These are phyloP conservation scores for Pammene aurita DNA, from an alignment of 2,888 invertebrate species.

Conservation along the genomic window DNA sequence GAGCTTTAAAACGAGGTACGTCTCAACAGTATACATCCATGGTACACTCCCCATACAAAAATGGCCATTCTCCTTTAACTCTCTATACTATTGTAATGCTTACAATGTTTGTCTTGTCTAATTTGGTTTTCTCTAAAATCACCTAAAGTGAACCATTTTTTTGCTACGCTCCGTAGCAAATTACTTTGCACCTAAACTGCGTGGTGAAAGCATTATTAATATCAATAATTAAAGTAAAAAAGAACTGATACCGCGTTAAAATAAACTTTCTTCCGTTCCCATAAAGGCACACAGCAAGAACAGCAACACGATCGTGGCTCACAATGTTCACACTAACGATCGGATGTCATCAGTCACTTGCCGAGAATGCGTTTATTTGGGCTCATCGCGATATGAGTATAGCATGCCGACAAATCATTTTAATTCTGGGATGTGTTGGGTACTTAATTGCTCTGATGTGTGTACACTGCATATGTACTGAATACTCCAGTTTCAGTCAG, in stretches of 20 bases:
- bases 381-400: constrained; percentile 61
- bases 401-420: constrained; percentile 63
- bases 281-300: background rate
- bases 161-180: too few species aligned
- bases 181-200: too few species aligned
- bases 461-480: constrained; percentile 1
- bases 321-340: constrained; percentile 16
- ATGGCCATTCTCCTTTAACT: too few species aligned
- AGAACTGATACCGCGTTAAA: background rate
- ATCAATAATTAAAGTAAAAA: background rate
- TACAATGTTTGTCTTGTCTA: too few species aligned
- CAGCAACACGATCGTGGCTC: background rate
- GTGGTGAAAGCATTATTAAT: constrained; percentile 3
- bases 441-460: constrained; percentile 28
- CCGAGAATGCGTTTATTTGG: constrained; percentile 48
- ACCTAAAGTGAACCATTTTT: too few species aligned
- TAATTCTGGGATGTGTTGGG: constrained; percentile 32
- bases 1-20: too few species aligned
- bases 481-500: background rate
- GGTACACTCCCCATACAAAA: too few species aligned
- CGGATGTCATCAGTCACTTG: constrained; percentile 36
- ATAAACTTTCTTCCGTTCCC: background rate
- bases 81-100: too few species aligned
- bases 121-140: too few species aligned
- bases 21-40: too few species aligned